Conservation (phyloP, 2,888 invertebrate species). For the Cerceris rybyensis region DNA sequence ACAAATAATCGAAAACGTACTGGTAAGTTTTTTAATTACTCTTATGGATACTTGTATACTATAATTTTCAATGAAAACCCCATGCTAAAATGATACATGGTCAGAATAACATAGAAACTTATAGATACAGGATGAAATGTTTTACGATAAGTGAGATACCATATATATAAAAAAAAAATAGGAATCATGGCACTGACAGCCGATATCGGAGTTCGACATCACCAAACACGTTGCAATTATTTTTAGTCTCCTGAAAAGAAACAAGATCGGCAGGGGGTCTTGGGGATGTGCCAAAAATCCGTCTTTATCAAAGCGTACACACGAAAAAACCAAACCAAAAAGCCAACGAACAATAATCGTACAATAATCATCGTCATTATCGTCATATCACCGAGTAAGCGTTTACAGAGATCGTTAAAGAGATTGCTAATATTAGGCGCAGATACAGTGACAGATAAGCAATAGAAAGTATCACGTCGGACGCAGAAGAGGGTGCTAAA, state of each 20-base stretch:
- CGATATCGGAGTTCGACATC: constrained; percentile 62
- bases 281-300: constrained; percentile 73
- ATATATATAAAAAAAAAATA: background rate
- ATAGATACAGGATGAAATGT: no score
- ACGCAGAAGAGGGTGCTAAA: constrained; percentile 53
- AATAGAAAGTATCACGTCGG: constrained; percentile 31
- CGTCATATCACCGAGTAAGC: constrained; percentile 30
- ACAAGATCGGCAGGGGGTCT: constrained; percentile 60
- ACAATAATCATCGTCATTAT: background rate
- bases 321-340: constrained; percentile 62
- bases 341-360: constrained; percentile 39
- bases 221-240: constrained; percentile 77
- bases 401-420: constrained; percentile 1
- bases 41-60: no score
- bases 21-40: constrained; percentile 65
- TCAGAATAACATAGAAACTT: no score
- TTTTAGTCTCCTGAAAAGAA: constrained; percentile 75
- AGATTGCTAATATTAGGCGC: constrained; percentile 39
- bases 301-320: constrained; percentile 73
- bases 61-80: no score
- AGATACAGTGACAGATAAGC: constrained; percentile 40
- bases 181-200: background rate
- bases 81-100: no score
- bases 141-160: no score
- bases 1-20: constrained; percentile 68